phyloP scores from a whole-genome alignment of 2,888 invertebrate genomes.

The Mechanitis mazaeus region DNA sequence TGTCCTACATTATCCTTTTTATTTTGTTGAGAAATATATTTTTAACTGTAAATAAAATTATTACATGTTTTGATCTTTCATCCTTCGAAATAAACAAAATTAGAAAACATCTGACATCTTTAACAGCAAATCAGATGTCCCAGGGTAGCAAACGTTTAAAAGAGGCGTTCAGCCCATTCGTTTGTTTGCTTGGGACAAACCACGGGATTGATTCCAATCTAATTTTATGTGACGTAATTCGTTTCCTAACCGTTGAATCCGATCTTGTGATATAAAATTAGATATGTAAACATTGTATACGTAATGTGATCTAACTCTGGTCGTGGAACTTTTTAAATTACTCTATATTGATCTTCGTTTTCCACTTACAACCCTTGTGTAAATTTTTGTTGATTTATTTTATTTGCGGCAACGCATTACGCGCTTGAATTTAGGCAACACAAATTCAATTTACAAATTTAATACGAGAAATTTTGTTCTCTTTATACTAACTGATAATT shows the following conservation, averaged over 20 bases:
- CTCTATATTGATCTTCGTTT: conserved; percentile 14
- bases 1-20: too few species aligned
- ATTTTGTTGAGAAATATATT: too few species aligned
- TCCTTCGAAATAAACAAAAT: not conserved
- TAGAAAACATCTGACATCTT: not conserved
- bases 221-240: conserved; percentile 39
- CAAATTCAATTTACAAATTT: too few species aligned
- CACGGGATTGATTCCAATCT: conserved; percentile 37
- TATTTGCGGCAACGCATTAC: not conserved
- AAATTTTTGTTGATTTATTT: not conserved
- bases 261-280: conserved; percentile 20
- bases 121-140: not conserved
- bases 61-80: too few species aligned
- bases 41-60: not conserved
- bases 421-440: too few species aligned
- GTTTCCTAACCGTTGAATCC: conserved; percentile 27
- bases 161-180: conserved; percentile 25
- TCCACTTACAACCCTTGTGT: not conserved
- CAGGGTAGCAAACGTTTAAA: conserved; percentile 19
- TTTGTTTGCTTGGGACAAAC: conserved; percentile 33
- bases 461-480: too few species aligned
- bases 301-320: conserved; percentile 16
- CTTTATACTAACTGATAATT: too few species aligned
- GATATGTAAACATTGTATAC: conserved; percentile 17
- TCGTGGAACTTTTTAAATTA: conserved; percentile 20